phyloP scores from a whole-genome alignment of 2,113 vertebrate species.

The Otocyon megalotis region DNA sequence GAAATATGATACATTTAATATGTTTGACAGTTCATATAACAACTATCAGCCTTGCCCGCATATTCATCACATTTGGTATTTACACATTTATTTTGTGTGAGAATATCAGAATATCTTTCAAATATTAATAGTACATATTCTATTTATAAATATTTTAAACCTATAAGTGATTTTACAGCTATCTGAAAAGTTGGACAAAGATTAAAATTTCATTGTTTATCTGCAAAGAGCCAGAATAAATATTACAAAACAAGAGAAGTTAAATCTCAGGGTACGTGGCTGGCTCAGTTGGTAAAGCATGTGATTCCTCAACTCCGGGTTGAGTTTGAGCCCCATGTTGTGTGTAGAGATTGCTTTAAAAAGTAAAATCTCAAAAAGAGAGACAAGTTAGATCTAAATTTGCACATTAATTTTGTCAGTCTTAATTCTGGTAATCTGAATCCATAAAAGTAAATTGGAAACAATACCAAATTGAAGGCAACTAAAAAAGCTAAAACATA shows the following conservation, averaged over 20 bases:
- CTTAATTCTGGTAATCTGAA: neutral
- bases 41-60: neutral
- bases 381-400: neutral
- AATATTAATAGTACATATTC: neutral
- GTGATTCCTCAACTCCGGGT: neutral
- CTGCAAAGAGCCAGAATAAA: constrained; percentile 6
- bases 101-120: neutral
- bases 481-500: neutral
- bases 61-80: neutral
- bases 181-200: neutral
- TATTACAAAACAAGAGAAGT: neutral
- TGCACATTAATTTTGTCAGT: neutral
- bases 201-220: constrained; percentile 42
- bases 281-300: neutral
- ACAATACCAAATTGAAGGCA: neutral
- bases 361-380: neutral
- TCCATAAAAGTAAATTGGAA: neutral
- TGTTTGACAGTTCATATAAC: neutral
- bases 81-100: neutral
- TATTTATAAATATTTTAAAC: neutral
- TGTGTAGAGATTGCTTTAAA: neutral
- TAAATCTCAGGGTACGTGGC: neutral
- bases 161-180: neutral
- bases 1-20: neutral
- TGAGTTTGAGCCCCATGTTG: neutral